A percentile compares a stretch with the other conserved stretches of the same genome.
Evolutionary conservation across 2,113 vertebrate species (phyloP).

Genomic region (Clarias macrocephalus): DNA sequence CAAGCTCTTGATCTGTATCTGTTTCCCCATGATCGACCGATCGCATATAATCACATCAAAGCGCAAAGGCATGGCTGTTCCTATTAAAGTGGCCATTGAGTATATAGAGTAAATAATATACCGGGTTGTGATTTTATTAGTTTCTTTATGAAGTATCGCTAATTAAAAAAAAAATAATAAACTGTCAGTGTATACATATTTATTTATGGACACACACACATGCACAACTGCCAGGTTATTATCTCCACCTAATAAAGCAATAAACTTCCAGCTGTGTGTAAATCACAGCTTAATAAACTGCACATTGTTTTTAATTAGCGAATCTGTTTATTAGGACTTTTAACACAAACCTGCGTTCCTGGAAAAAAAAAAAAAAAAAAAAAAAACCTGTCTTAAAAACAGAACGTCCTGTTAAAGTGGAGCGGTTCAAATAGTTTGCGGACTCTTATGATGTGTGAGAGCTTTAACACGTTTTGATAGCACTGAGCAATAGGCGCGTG

Average conservation of each 20-base stretch:
- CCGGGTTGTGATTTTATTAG: not conserved
- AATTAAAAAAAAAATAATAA: not conserved
- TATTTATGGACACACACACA: conserved; percentile 1
- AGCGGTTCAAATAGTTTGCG: conserved; percentile 31
- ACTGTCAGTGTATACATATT: not conserved
- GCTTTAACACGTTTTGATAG: conserved; percentile 44
- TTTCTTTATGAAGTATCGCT: not conserved
- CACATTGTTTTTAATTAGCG: not conserved
- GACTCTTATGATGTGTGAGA: conserved; percentile 42
- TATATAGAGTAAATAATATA: not conserved
- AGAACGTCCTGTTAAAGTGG: conserved; percentile 30
- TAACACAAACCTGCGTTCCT: conserved; percentile 16
- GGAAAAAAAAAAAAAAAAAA: no score
- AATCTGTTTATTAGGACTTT: conserved; percentile 8
- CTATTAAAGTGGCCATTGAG: not conserved
- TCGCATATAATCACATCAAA: not conserved
- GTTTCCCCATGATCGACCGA: not conserved
- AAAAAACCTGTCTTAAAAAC: conserved; percentile 12
- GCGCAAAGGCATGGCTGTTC: not conserved
- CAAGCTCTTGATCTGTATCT: not conserved
- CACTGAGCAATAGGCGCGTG: conserved; percentile 49
- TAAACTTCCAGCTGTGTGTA: conserved; percentile 19
- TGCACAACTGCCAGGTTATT: not conserved
- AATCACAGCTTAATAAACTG: conserved; percentile 13
- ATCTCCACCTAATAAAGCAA: not conserved